Evolutionary conservation across 2,797 vertebrate species (phyloP).

Genomic region (Sebastes nivosus): DNA sequence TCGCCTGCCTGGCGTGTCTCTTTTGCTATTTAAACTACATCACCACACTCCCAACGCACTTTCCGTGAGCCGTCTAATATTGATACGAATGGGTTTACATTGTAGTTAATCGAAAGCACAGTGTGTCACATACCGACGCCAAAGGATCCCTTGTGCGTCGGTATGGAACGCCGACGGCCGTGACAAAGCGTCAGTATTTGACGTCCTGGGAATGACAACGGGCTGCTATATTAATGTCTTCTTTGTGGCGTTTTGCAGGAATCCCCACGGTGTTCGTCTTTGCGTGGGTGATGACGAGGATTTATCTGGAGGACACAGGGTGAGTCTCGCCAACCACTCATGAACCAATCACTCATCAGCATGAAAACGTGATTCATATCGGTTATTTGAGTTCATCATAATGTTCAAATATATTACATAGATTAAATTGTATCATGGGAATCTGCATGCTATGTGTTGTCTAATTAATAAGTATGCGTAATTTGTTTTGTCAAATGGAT

Average conservation of each 20-base stretch:
- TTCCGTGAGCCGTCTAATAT: no score
- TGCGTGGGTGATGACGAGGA: slow-evolving; percentile 85
- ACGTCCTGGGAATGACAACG: no score
- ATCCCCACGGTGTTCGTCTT: slow-evolving; percentile 88
- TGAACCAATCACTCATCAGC: not conserved
- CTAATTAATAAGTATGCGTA: not conserved
- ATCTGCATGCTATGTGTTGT: not conserved
- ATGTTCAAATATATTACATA: not conserved
- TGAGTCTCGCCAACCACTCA: slow-evolving; percentile 63
- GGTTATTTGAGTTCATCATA: not conserved
- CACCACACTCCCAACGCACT: no score
- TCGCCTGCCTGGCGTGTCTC: no score
- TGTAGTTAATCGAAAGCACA: no score
- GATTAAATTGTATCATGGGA: not conserved
- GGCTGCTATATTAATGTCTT: not conserved
- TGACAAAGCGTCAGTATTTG: no score
- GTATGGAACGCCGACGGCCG: no score
- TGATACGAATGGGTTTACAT: no score
- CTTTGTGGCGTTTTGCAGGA: slow-evolving; percentile 70
- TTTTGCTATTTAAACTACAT: no score
- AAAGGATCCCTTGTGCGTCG: no score
- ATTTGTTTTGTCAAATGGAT: not conserved
- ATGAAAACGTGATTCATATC: not conserved
- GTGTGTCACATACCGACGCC: no score
- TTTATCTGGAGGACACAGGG: slow-evolving; percentile 90